These are phyloP conservation scores for Speoplatyrhinus poulsoni DNA, from an alignment of 2,113 vertebrate species.

Conservation along the genomic window DNA sequence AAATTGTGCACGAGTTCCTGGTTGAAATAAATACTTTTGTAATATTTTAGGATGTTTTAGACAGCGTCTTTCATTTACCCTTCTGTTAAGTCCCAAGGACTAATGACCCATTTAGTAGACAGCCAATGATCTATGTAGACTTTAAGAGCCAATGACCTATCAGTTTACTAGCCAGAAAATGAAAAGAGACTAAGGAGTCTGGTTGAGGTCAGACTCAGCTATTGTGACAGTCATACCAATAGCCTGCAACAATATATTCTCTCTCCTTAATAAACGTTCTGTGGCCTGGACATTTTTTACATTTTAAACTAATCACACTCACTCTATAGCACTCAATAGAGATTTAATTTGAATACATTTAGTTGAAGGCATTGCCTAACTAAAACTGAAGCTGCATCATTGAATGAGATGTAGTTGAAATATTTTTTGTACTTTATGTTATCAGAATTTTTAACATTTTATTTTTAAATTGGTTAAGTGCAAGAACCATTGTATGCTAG, in stretches of 20 bases:
- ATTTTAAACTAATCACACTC: constrained; percentile 4
- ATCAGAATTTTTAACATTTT: neutral
- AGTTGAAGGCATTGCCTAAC: too few relatives aligned
- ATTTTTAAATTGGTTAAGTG: neutral
- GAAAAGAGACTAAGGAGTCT: constrained; percentile 5
- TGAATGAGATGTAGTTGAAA: neutral
- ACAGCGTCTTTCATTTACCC: constrained; percentile 4
- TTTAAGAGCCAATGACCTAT: constrained; percentile 7
- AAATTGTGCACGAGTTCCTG: neutral
- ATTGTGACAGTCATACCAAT: constrained; percentile 14
- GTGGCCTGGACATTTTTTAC: constrained; percentile 16
- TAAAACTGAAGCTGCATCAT: too few relatives aligned
- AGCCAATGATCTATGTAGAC: neutral
- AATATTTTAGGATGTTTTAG: too few relatives aligned
- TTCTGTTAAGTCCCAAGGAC: neutral
- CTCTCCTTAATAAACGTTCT: constrained; percentile 25
- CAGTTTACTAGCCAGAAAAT: constrained; percentile 7
- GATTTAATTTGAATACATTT: too few relatives aligned
- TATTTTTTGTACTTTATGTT: neutral
- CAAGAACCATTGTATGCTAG: too few relatives aligned
- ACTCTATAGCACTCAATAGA: too few relatives aligned
- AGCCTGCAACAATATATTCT: constrained; percentile 16
- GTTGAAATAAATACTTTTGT: neutral
- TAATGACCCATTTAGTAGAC: constrained; percentile 6
- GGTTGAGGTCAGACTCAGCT: constrained; percentile 20